A percentile compares a stretch with the other conserved stretches of the same genome.
Evolutionary conservation across 2,888 invertebrate species (phyloP).

Genomic region (Elaeidobius kamerunicus): DNA sequence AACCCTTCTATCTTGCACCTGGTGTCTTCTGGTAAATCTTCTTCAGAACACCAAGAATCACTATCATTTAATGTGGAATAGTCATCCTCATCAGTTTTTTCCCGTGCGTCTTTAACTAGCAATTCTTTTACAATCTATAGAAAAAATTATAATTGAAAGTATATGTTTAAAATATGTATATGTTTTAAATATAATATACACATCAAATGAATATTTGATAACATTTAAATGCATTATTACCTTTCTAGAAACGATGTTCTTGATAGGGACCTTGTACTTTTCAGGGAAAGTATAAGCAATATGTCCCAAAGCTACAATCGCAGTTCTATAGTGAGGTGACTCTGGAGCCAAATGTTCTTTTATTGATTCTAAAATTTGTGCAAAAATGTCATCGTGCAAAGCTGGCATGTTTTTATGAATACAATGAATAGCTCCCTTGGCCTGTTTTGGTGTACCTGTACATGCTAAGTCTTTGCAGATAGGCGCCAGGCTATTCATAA

Average conservation of each 20-base stretch:
- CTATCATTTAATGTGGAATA: slow-evolving; percentile 35
- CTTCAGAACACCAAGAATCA: slow-evolving; percentile 75
- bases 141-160: too few relatives aligned
- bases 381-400: slow-evolving; percentile 73
- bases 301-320: slow-evolving; percentile 92
- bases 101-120: slow-evolving; percentile 72
- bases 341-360: slow-evolving; percentile 71
- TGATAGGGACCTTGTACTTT: slow-evolving; percentile 85
- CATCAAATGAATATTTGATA: too few relatives aligned
- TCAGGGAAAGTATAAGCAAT: slow-evolving; percentile 91
- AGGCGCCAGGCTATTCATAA: slow-evolving; percentile 77
- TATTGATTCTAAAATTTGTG: slow-evolving; percentile 76
- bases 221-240: too few relatives aligned
- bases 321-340: slow-evolving; percentile 83
- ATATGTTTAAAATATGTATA: too few relatives aligned
- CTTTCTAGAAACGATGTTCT: slow-evolving; percentile 91
- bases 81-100: slow-evolving; percentile 46
- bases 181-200: too few relatives aligned
- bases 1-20: slow-evolving; percentile 90
- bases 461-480: slow-evolving; percentile 86
- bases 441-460: slow-evolving; percentile 90
- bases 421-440: slow-evolving; percentile 94
- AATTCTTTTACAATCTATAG: slow-evolving; percentile 88
- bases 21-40: slow-evolving; percentile 86
- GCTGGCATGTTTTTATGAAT: slow-evolving; percentile 78